phyloP scores from a whole-genome alignment of 1,140 invertebrate species.

The Lepidotrigona ventralis region DNA sequence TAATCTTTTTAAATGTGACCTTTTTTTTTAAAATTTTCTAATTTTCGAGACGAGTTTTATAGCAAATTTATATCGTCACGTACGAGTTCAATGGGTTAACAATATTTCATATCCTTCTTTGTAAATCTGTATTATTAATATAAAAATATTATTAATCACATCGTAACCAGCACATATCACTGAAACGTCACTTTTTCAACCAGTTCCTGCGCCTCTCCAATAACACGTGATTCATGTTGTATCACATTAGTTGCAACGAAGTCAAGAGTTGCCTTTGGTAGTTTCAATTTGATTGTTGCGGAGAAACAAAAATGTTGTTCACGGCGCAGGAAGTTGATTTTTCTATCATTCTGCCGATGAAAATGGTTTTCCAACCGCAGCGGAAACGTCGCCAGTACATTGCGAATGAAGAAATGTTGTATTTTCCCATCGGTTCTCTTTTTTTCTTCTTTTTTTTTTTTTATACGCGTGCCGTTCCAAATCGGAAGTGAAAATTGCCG shows the following conservation, averaged over 20 bases:
- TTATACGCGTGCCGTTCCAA: neutral
- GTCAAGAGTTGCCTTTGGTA: neutral
- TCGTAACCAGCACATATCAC: neutral
- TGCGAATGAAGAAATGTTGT: neutral
- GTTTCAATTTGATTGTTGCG: neutral
- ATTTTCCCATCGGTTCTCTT: neutral
- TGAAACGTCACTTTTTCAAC: neutral
- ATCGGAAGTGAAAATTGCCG: conserved; percentile 15
- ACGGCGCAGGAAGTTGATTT: neutral
- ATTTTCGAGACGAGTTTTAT: too few relatives aligned
- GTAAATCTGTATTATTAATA: neutral
- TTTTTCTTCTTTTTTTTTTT: neutral
- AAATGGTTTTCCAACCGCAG: neutral
- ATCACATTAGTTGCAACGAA: neutral
- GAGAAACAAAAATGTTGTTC: neutral
- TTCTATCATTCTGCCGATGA: neutral
- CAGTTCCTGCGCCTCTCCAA: neutral
- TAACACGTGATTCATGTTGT: neutral
- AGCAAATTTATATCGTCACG: too few relatives aligned
- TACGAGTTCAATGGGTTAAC: too few relatives aligned
- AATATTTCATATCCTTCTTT: neutral
- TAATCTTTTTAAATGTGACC: too few relatives aligned
- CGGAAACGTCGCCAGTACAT: neutral
- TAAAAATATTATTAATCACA: neutral
- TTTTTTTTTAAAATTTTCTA: too few relatives aligned